phyloP scores from a whole-genome alignment of 1,140 invertebrate species.

The Camponotus pennsylvanicus region DNA sequence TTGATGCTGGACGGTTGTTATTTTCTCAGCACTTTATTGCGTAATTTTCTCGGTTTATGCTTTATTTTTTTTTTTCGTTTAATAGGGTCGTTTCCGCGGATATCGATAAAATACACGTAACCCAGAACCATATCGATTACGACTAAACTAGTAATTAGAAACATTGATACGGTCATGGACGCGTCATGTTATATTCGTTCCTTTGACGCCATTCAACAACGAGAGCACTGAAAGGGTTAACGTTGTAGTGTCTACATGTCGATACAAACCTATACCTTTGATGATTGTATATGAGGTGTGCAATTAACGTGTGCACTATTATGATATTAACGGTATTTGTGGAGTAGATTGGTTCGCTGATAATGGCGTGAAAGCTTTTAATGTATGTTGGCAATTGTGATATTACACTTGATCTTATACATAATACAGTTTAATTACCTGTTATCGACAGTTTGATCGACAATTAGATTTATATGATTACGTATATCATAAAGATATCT shows the following conservation, averaged over 20 bases:
- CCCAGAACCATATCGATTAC: neutral
- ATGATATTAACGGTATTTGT: conserved; percentile 59
- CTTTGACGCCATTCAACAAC: conserved; percentile 49
- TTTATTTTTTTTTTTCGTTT: neutral
- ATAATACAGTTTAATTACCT: conserved; percentile 16
- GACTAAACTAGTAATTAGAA: neutral
- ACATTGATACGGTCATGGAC: neutral
- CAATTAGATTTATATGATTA: neutral
- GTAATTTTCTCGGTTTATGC: conserved; percentile 11
- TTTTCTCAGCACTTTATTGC: conserved; percentile 16
- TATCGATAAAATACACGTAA: neutral
- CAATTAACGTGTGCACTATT: conserved; percentile 49
- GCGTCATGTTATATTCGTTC: conserved; percentile 49
- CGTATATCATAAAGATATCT: neutral
- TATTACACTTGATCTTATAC: conserved; percentile 33
- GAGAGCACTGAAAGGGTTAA: conserved; percentile 40
- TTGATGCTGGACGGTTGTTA: conserved; percentile 3
- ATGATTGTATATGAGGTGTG: conserved; percentile 27
- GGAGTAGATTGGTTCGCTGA: conserved; percentile 13
- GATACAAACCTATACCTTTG: conserved; percentile 54
- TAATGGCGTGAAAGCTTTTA: conserved; percentile 31
- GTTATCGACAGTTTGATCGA: neutral
- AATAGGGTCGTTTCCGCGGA: neutral
- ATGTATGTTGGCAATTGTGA: neutral
- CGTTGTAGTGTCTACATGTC: conserved; percentile 39